Base-by-base conservation (phyloP, 2,888 invertebrate genomes). In the Silvanus unidentatus region DNA sequence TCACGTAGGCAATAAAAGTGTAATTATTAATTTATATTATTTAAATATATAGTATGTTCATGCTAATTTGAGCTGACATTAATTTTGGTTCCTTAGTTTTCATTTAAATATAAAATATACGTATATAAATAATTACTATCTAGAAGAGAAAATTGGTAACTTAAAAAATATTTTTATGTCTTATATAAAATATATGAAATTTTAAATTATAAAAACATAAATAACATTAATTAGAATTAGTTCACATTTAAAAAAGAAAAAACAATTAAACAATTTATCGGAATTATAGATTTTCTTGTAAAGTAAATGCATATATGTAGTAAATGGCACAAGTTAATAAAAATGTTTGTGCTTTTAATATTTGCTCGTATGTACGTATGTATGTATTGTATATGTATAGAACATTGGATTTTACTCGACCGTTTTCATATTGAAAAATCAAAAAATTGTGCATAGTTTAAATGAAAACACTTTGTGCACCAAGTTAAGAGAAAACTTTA, bases 31-130 rank as follows among this genome's bases (percentile, higher is more conserved):
- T 48, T 44, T 37, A 51, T 45, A 44, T 40, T 14, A 43, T 15
- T 13, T 27, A 43, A 43, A 38, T 39, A 16, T 42, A 44, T 41
- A 37, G 27, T 30, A 41, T 40, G 39, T 27, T 43, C 40, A 55
- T 46, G 59, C 62, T 64, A 64, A 22, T 62, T 68, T 66, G 66
- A 66, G 66, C 66, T 60, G 63, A 65, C 60, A 62, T 53, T 62
- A 58, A 57, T 50, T 59, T 64, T 65, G 63, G 65, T 65, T 65
- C 64, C 64, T 57, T 58, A 54, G 56, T 22, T 22, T 22, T 22
- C 22, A 22, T 22, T 3, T 22, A 22, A 22, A 22, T 22, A 22
- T 22, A 22, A 5, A 5, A 22, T 22, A 22, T 22, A 22, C 22
- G n/a, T n/a, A n/a, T n/a, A n/a, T n/a, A n/a, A n/a, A n/a, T n/a